Percentiles rank a stretch among this genome's conserved stretches.
Evolutionary conservation across 2,113 vertebrate genomes (phyloP).

Genomic region (Laterallus jamaicensis): DNA sequence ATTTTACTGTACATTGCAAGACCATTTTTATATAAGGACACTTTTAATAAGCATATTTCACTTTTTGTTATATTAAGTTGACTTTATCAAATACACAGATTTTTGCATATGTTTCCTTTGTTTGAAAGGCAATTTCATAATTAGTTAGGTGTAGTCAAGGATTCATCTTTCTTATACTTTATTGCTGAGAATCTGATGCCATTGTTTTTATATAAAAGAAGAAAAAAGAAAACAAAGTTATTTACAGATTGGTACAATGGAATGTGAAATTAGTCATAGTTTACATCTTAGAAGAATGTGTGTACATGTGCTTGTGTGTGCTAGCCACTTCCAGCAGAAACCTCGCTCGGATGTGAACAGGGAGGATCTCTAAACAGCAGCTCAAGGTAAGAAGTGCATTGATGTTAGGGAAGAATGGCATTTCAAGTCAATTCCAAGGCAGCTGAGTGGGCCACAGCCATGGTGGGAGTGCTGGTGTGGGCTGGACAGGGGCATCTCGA

Average conservation of each 20-base stretch:
- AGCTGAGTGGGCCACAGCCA: background rate
- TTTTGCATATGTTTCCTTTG: conserved; percentile 82
- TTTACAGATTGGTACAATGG: conserved; percentile 75
- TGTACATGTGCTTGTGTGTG: conserved; percentile 69
- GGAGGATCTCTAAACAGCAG: conserved; percentile 45
- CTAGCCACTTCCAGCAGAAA: conserved; percentile 58
- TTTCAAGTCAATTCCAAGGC: background rate
- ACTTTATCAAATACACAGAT: conserved; percentile 80
- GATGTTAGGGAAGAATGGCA: background rate
- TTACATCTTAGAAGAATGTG: conserved; percentile 74
- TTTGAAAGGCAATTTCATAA: conserved; percentile 79
- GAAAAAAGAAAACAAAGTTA: conserved; percentile 56
- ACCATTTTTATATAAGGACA: conserved; percentile 87
- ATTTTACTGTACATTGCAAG: conserved; percentile 85
- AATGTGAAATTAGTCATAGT: conserved; percentile 80
- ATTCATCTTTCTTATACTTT: conserved; percentile 79
- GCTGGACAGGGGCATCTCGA: background rate
- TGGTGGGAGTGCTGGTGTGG: background rate
- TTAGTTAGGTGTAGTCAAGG: conserved; percentile 75
- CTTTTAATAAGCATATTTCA: conserved; percentile 87
- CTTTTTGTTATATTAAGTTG: conserved; percentile 86
- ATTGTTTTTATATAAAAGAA: conserved; percentile 71
- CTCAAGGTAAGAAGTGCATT: conserved; percentile 39
- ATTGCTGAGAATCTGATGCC: conserved; percentile 75
- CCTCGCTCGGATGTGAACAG: conserved; percentile 36